phyloP scores from a whole-genome alignment of 2,113 vertebrate genomes.

The Procapra przewalskii region DNA sequence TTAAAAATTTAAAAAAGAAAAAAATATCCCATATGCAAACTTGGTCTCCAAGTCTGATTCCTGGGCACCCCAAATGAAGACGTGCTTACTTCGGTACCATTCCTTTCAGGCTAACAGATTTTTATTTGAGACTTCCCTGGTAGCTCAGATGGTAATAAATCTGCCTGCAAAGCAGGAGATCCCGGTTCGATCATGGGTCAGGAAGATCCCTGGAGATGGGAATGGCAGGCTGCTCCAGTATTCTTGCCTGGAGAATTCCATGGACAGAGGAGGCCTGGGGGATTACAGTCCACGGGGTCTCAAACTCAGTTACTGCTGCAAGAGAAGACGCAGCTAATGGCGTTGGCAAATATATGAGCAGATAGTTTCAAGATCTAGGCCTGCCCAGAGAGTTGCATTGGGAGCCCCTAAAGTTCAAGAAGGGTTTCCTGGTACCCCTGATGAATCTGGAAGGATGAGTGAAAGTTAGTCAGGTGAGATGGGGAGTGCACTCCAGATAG shows the following conservation, averaged over 20 bases:
- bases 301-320: not conserved
- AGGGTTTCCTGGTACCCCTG: not conserved
- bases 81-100: not conserved
- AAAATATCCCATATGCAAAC: not conserved
- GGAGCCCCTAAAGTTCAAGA: not conserved
- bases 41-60: not conserved
- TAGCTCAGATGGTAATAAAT: not conserved
- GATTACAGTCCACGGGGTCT: not conserved
- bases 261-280: not conserved
- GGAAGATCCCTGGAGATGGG: not conserved
- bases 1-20: not conserved
- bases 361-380: not conserved
- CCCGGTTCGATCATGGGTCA: not conserved
- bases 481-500: rapidly evolving
- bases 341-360: not conserved
- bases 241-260: not conserved
- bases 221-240: not conserved
- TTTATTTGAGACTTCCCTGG: not conserved
- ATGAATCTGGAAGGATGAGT: not conserved
- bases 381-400: not conserved
- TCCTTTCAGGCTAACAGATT: not conserved
- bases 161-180: not conserved
- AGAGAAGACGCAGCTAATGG: not conserved
- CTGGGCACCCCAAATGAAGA: not conserved
- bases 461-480: not conserved